phyloP scores from a whole-genome alignment of 2,113 vertebrate genomes.

The Xenopus laevis region DNA sequence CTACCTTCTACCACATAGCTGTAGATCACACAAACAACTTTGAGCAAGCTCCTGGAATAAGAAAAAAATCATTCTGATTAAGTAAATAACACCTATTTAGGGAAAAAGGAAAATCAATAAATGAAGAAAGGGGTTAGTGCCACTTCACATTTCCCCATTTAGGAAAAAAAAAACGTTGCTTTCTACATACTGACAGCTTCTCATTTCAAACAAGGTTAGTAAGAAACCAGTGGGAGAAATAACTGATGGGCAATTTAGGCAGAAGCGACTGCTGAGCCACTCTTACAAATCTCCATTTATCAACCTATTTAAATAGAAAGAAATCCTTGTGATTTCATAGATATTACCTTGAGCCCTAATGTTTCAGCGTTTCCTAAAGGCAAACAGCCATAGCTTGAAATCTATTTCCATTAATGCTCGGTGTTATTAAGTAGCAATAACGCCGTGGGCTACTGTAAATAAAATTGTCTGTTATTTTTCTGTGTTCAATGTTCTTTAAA shows the following conservation, averaged over 20 bases:
- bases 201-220: conserved; percentile 17
- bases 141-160: conserved; percentile 47
- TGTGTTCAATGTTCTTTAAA: background rate
- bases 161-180: conserved; percentile 32
- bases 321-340: conserved; percentile 35
- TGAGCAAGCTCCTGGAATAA: background rate
- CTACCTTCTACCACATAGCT: too few relatives aligned
- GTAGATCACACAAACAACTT: too few relatives aligned
- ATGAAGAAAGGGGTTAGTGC: conserved; percentile 4
- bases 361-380: background rate
- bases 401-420: background rate
- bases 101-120: conserved; percentile 4
- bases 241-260: background rate
- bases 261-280: conserved; percentile 19
- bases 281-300: conserved; percentile 20
- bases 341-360: background rate
- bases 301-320: conserved; percentile 21
- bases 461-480: background rate
- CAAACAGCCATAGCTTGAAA: conserved; percentile 12
- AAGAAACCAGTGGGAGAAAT: conserved; percentile 6
- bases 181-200: conserved; percentile 33
- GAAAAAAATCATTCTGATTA: background rate
- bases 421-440: conserved; percentile 8
- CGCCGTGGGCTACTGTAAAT: background rate
- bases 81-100: too few relatives aligned